These are phyloP conservation scores for Lampris megalopsis DNA, from an alignment of 2,113 vertebrate species.

Conservation along the genomic window DNA sequence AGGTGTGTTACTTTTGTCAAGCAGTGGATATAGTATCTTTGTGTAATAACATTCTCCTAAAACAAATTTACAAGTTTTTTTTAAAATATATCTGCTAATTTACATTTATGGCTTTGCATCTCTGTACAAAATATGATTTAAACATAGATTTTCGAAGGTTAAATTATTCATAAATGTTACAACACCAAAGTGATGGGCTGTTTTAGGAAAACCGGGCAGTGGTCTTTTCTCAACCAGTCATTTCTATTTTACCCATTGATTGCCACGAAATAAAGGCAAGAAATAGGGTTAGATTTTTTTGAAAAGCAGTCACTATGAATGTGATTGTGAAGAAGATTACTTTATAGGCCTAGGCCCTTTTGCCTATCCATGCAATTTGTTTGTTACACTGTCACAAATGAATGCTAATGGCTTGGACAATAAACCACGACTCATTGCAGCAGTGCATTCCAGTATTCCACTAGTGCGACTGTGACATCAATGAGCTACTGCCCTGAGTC, in stretches of 20 bases:
- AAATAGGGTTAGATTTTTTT: background rate
- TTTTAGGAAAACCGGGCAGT: background rate
- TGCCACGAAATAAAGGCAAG: background rate
- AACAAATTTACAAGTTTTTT: too few relatives aligned
- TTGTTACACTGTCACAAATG: constrained; percentile 49
- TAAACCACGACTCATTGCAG: constrained; percentile 54
- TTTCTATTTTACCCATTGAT: background rate
- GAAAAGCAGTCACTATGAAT: constrained; percentile 6
- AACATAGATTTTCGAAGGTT: too few relatives aligned
- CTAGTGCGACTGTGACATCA: constrained; percentile 3
- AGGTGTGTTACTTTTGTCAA: too few relatives aligned
- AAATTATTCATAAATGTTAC: too few relatives aligned
- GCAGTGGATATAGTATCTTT: too few relatives aligned
- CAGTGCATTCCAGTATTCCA: constrained; percentile 24
- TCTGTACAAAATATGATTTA: too few relatives aligned
- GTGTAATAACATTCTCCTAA: too few relatives aligned
- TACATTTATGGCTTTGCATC: too few relatives aligned
- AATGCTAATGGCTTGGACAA: constrained; percentile 45
- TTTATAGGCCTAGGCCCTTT: constrained; percentile 27
- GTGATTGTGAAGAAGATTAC: constrained; percentile 19
- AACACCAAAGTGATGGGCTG: too few relatives aligned
- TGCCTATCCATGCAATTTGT: constrained; percentile 44
- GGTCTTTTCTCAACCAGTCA: background rate
- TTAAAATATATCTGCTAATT: too few relatives aligned
- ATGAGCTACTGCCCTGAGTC: constrained; percentile 22